Conservation (phyloP, 30 jellyfish, hydroid and myxozoan species). For the Aurelia sp. region DNA sequence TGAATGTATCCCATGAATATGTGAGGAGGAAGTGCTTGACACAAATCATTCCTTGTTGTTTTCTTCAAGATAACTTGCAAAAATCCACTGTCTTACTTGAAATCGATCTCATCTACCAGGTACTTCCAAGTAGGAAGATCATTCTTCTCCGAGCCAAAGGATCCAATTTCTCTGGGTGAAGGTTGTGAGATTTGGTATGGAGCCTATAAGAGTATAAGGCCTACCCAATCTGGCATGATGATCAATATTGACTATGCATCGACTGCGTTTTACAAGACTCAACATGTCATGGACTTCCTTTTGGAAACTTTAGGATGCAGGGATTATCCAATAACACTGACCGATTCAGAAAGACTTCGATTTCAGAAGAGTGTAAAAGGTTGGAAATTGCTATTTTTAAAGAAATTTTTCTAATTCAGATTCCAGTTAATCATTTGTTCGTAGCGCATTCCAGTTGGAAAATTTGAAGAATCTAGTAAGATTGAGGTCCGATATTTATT, state of each 20-base stretch:
- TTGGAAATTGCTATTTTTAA: neutral
- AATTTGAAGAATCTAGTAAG: too few species aligned
- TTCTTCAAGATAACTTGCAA: too few species aligned
- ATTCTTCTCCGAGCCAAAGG: conserved; percentile 45
- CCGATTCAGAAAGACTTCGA: conserved; percentile 2
- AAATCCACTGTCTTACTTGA: too few species aligned
- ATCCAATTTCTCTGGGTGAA: conserved; percentile 50
- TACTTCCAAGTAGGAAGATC: conserved; percentile 58
- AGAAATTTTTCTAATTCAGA: too few species aligned
- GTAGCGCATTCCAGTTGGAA: too few species aligned
- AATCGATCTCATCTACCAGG: conserved; percentile 3
- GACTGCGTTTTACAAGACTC: conserved; percentile 55
- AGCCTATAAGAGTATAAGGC: conserved; percentile 60
- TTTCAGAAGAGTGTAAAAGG: conserved; percentile 21
- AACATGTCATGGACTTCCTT: conserved; percentile 38
- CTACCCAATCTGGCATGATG: conserved; percentile 64
- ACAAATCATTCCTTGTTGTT: too few species aligned
- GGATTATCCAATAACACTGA: neutral
- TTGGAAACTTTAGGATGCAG: neutral
- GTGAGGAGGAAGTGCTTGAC: too few species aligned
- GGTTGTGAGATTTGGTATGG: conserved; percentile 75
- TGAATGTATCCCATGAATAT: too few species aligned
- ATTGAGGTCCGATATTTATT: too few species aligned
- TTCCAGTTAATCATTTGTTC: too few species aligned
- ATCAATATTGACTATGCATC: conserved; percentile 55